phyloP scores from a whole-genome alignment of 2,797 vertebrate species.

The Sebastes iracundus region DNA sequence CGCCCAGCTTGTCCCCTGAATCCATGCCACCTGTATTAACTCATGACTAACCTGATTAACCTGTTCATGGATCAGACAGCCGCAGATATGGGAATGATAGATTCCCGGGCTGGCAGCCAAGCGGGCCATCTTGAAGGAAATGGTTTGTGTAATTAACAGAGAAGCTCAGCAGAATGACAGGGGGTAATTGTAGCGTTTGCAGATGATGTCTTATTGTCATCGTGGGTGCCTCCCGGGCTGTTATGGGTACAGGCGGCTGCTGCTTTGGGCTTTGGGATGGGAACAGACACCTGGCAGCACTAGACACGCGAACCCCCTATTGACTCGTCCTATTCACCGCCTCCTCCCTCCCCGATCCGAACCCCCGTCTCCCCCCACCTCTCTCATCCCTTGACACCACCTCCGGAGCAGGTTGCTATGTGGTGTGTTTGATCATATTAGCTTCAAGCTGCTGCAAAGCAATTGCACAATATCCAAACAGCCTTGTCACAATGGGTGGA shows the following conservation, averaged over 20 bases:
- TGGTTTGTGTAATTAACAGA: constrained; percentile 72
- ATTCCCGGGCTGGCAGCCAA: constrained; percentile 58
- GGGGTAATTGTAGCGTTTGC: constrained; percentile 71
- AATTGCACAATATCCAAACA: constrained; percentile 72
- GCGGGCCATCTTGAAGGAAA: constrained; percentile 65
- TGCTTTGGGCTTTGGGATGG: constrained; percentile 53
- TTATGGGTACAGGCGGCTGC: constrained; percentile 53
- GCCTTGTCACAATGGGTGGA: constrained; percentile 64
- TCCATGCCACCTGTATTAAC: constrained; percentile 68
- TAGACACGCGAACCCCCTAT: constrained; percentile 64
- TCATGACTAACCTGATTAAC: constrained; percentile 72
- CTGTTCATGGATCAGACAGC: constrained; percentile 53
- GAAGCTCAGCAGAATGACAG: constrained; percentile 62
- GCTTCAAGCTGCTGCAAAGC: constrained; percentile 66
- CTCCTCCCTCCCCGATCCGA: neutral
- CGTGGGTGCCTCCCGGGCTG: constrained; percentile 57
- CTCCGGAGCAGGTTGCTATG: constrained; percentile 43
- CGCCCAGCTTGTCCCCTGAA: constrained; percentile 39
- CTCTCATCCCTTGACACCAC: constrained; percentile 19
- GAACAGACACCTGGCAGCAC: constrained; percentile 76
- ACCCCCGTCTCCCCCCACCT: neutral
- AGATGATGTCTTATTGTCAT: constrained; percentile 77
- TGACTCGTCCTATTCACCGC: constrained; percentile 14
- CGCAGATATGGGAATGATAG: constrained; percentile 34
- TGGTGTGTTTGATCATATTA: constrained; percentile 75